A percentile compares a stretch with the other conserved stretches of the same genome.
Evolutionary conservation across 1,140 invertebrate genomes (phyloP).

Genomic region (Lordiphosa stackelbergi): DNA sequence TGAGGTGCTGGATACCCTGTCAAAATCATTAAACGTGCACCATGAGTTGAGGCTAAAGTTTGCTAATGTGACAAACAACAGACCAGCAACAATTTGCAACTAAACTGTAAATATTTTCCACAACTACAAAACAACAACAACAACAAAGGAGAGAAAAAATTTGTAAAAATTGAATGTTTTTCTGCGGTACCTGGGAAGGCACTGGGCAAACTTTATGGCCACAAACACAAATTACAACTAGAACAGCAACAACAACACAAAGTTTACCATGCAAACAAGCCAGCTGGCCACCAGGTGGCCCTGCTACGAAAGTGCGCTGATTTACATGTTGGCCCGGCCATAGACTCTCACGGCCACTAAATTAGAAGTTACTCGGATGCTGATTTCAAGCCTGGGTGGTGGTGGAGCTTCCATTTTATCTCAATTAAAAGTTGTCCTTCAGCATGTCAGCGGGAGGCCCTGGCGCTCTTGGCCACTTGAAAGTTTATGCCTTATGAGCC

Average conservation of each 20-base stretch:
- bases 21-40: constrained; percentile 40
- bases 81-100: constrained; percentile 34
- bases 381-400: constrained; percentile 48
- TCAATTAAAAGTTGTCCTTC: constrained; percentile 75
- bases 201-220: constrained; percentile 62
- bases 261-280: constrained; percentile 62
- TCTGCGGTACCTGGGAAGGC: constrained; percentile 30
- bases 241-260: constrained; percentile 56
- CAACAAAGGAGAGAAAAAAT: constrained; percentile 8
- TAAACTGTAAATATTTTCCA: constrained; percentile 63
- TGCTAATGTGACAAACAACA: constrained; percentile 51
- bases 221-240: constrained; percentile 71
- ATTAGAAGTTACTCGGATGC: constrained; percentile 74
- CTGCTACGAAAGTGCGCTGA: constrained; percentile 67
- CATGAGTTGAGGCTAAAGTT: constrained; percentile 29
- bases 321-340: constrained; percentile 64
- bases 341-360: constrained; percentile 68
- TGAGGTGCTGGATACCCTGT: constrained; percentile 32
- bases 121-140: constrained; percentile 31
- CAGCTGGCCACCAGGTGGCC: constrained; percentile 20
- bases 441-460: constrained; percentile 53
- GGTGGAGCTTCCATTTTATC: constrained; percentile 59
- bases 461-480: constrained; percentile 63
- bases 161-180: constrained; percentile 50
- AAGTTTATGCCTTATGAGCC: constrained; percentile 75